Conservation (phyloP, 2,113 vertebrate species). For the Ptilorrhoa leucosticta region DNA sequence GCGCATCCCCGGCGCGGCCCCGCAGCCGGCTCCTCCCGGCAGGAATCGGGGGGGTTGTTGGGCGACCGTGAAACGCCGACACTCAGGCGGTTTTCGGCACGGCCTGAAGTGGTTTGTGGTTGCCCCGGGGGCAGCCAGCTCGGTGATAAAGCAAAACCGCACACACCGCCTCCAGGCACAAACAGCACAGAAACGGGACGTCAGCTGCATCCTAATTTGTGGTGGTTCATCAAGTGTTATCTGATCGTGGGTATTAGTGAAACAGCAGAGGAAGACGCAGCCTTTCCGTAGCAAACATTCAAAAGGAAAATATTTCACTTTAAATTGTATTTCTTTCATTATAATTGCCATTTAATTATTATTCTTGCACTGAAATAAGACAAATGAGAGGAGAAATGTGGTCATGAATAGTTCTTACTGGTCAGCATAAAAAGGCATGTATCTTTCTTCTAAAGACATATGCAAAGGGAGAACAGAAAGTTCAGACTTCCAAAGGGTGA, state of each 20-base stretch:
- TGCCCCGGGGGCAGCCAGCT: background rate
- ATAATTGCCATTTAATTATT: background rate
- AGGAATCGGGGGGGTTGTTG: accelerated
- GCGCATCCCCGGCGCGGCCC: background rate
- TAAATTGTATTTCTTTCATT: background rate
- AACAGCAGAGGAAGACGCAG: background rate
- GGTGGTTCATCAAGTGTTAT: background rate
- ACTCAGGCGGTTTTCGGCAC: accelerated
- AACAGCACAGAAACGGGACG: accelerated
- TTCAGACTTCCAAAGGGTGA: background rate
- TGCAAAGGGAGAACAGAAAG: background rate
- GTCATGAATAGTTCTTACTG: background rate
- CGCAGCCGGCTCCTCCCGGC: background rate
- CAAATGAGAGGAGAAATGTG: background rate
- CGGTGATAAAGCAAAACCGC: background rate
- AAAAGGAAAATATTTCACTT: background rate
- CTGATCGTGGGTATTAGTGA: background rate
- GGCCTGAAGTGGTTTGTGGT: background rate
- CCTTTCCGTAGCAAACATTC: background rate
- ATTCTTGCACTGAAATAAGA: background rate
- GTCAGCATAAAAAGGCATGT: accelerated
- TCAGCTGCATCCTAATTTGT: background rate
- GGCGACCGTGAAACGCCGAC: accelerated
- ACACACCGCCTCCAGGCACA: background rate
- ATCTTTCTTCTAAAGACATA: background rate